phyloP scores from a whole-genome alignment of 2,113 vertebrate genomes.

The Nyctibius bracteatus region DNA sequence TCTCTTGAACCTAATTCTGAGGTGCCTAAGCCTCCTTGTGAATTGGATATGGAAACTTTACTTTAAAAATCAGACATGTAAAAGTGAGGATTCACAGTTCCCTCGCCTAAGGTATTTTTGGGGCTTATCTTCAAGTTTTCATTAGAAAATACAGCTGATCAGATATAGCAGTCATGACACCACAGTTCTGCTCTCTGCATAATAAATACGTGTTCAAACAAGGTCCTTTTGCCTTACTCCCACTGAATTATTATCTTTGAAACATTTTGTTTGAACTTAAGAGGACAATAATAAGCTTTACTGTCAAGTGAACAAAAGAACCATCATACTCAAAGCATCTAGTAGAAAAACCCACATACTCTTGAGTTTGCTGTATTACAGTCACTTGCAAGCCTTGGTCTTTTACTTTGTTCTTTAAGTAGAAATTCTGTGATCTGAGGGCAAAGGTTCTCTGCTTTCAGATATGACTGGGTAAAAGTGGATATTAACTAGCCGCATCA shows the following conservation, averaged over 20 bases:
- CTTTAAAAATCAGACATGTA: not conserved
- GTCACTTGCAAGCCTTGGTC: not conserved
- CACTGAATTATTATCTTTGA: constrained; percentile 10
- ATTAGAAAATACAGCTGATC: not conserved
- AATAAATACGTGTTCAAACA: not conserved
- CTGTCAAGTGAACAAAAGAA: not conserved
- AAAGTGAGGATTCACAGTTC: not conserved
- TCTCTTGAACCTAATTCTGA: not conserved
- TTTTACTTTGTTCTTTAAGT: constrained; percentile 11
- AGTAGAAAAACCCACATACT: not conserved
- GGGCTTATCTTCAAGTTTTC: not conserved
- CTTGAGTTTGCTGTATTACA: not conserved
- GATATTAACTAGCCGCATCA: not conserved
- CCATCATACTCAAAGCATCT: not conserved
- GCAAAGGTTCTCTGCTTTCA: not conserved
- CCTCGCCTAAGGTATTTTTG: not conserved
- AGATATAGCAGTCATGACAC: not conserved
- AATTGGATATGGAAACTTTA: not conserved
- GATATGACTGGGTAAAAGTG: not conserved
- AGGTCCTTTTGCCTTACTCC: not conserved
- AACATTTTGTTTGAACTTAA: not conserved
- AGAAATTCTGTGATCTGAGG: constrained; percentile 1
- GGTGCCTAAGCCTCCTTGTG: fast-evolving
- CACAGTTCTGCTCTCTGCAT: not conserved
- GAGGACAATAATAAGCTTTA: not conserved